These are phyloP conservation scores for Echeneis naucrates DNA, from an alignment of 2,797 vertebrate species.

Conservation along the genomic window DNA sequence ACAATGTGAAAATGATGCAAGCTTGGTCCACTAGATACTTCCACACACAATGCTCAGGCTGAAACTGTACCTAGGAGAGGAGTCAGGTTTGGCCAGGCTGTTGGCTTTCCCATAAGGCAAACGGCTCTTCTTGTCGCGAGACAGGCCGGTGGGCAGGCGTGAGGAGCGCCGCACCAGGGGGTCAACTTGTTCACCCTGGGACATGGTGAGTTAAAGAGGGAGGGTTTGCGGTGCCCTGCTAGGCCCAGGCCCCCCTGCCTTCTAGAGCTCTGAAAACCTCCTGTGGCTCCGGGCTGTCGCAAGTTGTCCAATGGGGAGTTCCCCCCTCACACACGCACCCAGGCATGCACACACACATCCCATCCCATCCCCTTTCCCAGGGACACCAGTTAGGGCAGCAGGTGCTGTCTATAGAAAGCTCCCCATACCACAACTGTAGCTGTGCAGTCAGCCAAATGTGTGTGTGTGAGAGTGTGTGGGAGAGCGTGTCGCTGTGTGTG, in stretches of 20 bases:
- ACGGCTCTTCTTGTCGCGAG: conserved; percentile 78
- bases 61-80: conserved; percentile 78
- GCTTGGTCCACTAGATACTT: background rate
- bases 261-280: conserved; percentile 58
- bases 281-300: conserved; percentile 63
- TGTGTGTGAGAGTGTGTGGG: conserved; percentile 23
- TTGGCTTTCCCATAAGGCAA: conserved; percentile 73
- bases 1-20: conserved; percentile 12
- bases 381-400: conserved; percentile 74
- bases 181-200: conserved; percentile 72
- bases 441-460: conserved; percentile 61
- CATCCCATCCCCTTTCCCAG: conserved; percentile 46
- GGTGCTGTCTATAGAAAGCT: conserved; percentile 87
- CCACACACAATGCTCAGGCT: conserved; percentile 18
- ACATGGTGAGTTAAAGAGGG: conserved; percentile 77
- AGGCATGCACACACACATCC: conserved; percentile 37
- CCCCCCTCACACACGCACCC: conserved; percentile 41
- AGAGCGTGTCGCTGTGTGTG: conserved; percentile 16
- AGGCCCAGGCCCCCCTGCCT: conserved; percentile 53
- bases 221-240: conserved; percentile 55
- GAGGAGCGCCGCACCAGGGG: conserved; percentile 73
- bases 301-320: conserved; percentile 66
- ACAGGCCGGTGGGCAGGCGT: conserved; percentile 75
- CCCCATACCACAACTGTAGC: conserved; percentile 69
- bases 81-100: conserved; percentile 59